Conservation (phyloP, 2,113 vertebrate species). For the Sturnus vulgaris region DNA sequence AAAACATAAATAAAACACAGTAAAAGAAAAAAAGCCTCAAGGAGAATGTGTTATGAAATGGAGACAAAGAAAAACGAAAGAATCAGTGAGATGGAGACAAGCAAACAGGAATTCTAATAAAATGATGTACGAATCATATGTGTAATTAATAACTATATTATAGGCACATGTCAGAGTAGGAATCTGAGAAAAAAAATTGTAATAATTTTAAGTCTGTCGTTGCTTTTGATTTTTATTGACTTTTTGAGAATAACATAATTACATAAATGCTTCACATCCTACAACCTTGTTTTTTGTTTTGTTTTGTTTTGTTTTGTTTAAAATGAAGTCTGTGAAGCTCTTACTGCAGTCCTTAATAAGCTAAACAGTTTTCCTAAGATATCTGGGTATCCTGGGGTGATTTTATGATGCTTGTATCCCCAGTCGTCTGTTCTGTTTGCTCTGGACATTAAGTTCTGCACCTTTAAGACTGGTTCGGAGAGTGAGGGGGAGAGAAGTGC, state of each 20-base stretch:
- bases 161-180: neutral
- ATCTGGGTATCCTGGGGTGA: neutral
- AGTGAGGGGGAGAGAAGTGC: too few relatives aligned
- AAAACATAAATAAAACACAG: neutral
- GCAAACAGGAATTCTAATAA: neutral
- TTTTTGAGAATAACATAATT: neutral
- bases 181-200: neutral
- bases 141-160: neutral
- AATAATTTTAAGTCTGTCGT: neutral
- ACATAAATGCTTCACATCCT: neutral
- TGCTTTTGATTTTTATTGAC: neutral
- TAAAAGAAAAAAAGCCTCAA: neutral
- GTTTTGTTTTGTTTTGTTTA: neutral
- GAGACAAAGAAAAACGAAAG: neutral
- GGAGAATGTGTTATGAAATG: neutral
- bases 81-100: neutral
- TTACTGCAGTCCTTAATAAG: neutral
- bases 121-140: accelerated
- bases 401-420: too few relatives aligned
- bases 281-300: neutral
- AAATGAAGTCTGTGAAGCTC: neutral
- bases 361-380: neutral
- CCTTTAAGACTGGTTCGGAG: too few relatives aligned
- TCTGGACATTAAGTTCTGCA: too few relatives aligned
- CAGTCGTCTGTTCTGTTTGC: too few relatives aligned